These are phyloP conservation scores for Phaetusa simplex DNA, from an alignment of 2,113 vertebrate species.

Conservation along the genomic window DNA sequence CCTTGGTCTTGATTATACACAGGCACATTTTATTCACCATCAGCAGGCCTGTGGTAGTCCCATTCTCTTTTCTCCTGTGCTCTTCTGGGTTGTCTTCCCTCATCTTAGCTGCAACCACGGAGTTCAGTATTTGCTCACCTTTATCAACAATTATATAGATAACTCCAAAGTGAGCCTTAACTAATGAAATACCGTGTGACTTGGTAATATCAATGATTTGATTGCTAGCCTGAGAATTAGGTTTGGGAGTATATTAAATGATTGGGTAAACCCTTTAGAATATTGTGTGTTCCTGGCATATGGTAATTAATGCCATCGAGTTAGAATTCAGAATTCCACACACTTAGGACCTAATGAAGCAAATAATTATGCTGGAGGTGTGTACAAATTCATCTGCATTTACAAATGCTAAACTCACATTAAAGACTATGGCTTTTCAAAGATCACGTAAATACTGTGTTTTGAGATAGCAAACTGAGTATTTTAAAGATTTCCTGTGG, in stretches of 20 bases:
- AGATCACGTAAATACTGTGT: not conserved
- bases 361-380: constrained; percentile 41
- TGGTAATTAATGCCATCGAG: constrained; percentile 21
- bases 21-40: not conserved
- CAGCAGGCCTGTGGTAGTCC: not conserved
- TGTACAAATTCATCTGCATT: constrained; percentile 5
- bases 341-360: constrained; percentile 23
- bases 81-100: not conserved
- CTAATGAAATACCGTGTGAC: not conserved
- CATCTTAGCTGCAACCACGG: not conserved
- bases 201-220: not conserved
- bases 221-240: not conserved
- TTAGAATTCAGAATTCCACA: constrained; percentile 18
- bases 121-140: not conserved
- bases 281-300: not conserved
- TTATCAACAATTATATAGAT: not conserved
- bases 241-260: not conserved
- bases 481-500: constrained; percentile 23
- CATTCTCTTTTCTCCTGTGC: not conserved
- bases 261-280: not conserved
- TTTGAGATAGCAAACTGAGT: constrained; percentile 13
- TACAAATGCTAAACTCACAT: constrained; percentile 4
- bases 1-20: not conserved
- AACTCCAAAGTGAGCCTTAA: not conserved
- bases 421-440: constrained; percentile 35